phyloP scores from a whole-genome alignment of 2,888 invertebrate genomes.

The Lasioglossum zephyrum region DNA sequence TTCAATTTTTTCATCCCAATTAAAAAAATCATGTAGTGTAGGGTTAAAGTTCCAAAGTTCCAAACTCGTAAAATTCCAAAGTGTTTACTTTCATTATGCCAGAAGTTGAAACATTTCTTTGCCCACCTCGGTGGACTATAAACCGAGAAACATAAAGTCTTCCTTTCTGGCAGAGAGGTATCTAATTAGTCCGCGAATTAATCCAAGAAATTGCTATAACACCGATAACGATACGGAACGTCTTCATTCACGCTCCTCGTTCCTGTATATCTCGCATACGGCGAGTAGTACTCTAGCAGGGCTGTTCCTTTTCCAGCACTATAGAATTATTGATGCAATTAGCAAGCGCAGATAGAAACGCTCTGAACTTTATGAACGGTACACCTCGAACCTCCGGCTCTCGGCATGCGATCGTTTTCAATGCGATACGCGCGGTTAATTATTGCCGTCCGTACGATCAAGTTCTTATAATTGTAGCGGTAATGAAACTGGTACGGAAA shows the following conservation, averaged over 20 bases:
- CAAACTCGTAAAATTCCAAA: not conserved
- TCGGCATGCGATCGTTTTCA: slow-evolving; percentile 15
- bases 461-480: slow-evolving; percentile 16
- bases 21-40: no score
- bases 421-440: slow-evolving; percentile 36
- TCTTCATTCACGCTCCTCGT: slow-evolving; percentile 2
- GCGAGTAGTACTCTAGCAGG: not conserved
- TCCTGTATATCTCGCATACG: not conserved
- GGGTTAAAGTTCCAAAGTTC: no score
- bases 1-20: no score
- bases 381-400: not conserved
- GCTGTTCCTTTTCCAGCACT: slow-evolving; percentile 11
- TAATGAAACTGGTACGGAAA: slow-evolving; percentile 25
- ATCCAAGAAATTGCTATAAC: slow-evolving; percentile 8
- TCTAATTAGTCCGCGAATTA: slow-evolving; percentile 37
- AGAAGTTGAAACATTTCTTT: not conserved
- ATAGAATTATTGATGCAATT: slow-evolving; percentile 46
- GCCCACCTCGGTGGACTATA: not conserved
- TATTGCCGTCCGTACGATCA: slow-evolving; percentile 21
- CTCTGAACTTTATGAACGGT: slow-evolving; percentile 24
- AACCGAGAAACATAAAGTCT: slow-evolving; percentile 4
- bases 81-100: no score
- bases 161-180: not conserved
- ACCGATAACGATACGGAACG: slow-evolving; percentile 34
- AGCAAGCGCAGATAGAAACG: slow-evolving; percentile 19